phyloP scores from a whole-genome alignment of 1,140 invertebrate species.

The Limonius californicus region DNA sequence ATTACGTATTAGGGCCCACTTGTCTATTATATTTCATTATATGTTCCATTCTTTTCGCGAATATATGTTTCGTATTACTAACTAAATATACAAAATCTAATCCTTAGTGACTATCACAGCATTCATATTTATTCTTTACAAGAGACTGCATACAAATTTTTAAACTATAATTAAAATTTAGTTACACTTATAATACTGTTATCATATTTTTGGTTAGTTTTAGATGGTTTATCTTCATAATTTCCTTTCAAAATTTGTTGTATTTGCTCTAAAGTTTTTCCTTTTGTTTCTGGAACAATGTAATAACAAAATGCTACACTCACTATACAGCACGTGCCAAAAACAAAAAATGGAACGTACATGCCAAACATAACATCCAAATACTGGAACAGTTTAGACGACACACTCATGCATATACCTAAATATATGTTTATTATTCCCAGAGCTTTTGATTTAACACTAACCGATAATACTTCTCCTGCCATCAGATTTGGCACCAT shows the following conservation, averaged over 20 bases:
- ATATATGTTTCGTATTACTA: too few species aligned
- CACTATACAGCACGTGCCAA: slow-evolving; percentile 16
- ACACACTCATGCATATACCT: slow-evolving; percentile 48
- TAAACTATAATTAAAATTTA: too few species aligned
- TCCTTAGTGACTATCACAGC: too few species aligned
- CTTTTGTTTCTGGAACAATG: slow-evolving; percentile 25
- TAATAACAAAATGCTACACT: background rate
- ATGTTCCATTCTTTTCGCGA: too few species aligned
- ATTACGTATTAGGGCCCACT: too few species aligned
- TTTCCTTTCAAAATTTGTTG: slow-evolving; percentile 22
- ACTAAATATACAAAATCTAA: too few species aligned
- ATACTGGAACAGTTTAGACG: background rate
- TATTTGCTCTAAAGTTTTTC: slow-evolving; percentile 27
- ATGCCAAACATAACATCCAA: background rate
- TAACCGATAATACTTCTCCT: slow-evolving; percentile 31
- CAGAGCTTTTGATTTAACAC: slow-evolving; percentile 28
- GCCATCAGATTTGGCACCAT: slow-evolving; percentile 24
- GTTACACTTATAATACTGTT: too few species aligned
- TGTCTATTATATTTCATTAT: too few species aligned
- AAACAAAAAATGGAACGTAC: background rate
- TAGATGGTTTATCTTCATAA: background rate
- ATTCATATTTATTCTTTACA: too few species aligned
- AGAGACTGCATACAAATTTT: too few species aligned
- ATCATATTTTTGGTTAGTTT: too few species aligned
- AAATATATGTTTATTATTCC: slow-evolving; percentile 23